These are phyloP conservation scores for Maconellicoccus hirsutus DNA, from an alignment of 1,140 invertebrate genomes.

Conservation along the genomic window DNA sequence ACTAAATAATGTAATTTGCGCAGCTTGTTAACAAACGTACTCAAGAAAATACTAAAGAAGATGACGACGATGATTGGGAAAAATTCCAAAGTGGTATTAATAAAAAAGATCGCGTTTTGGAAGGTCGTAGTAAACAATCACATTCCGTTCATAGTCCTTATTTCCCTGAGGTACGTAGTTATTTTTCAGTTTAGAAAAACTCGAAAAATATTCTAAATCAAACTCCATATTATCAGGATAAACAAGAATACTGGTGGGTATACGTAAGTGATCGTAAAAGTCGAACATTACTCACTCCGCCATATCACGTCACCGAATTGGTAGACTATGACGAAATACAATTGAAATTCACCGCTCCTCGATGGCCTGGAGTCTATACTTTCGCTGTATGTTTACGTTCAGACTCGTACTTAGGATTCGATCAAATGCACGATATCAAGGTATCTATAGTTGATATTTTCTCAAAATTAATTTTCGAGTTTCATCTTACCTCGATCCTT, in stretches of 20 bases:
- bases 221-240: constrained; percentile 47
- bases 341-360: constrained; percentile 89
- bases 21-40: background rate
- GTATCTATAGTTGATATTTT: constrained; percentile 35
- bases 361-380: constrained; percentile 81
- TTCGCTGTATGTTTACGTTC: constrained; percentile 88
- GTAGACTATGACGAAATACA: constrained; percentile 74
- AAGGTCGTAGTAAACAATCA: constrained; percentile 86
- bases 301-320: constrained; percentile 78
- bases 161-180: constrained; percentile 62
- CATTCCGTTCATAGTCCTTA: constrained; percentile 93
- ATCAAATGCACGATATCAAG: constrained; percentile 83
- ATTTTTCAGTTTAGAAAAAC: background rate
- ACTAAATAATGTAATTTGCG: background rate
- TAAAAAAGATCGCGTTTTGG: constrained; percentile 73
- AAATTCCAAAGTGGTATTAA: constrained; percentile 61
- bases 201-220: background rate
- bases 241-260: constrained; percentile 99
- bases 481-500: background rate
- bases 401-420: constrained; percentile 91
- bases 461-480: constrained; percentile 21
- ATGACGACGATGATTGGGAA: constrained; percentile 58
- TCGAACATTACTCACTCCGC: constrained; percentile 74
- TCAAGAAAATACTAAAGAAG: constrained; percentile 31
- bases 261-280: constrained; percentile 93